Evolutionary conservation across 2,797 vertebrate genomes (phyloP).

Genomic region (Caiman crocodilus): DNA sequence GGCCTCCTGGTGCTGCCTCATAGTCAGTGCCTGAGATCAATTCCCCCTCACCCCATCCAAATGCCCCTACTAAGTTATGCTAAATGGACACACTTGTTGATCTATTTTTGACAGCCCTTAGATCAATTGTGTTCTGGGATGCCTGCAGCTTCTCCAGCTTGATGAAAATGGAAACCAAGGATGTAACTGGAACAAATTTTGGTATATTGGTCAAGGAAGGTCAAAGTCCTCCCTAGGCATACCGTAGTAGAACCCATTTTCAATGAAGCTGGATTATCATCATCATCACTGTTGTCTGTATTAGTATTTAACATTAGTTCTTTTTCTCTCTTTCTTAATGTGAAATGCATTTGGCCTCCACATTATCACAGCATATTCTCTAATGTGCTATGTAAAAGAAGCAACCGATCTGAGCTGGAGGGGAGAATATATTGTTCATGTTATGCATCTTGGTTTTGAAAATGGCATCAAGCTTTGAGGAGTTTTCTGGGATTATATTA

Average conservation of each 20-base stretch:
- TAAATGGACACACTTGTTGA: not conserved
- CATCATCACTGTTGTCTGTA: too few relatives aligned
- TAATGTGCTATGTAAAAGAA: not conserved
- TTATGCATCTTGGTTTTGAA: slow-evolving; percentile 11
- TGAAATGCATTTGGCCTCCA: not conserved
- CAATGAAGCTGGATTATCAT: too few relatives aligned
- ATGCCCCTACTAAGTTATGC: too few relatives aligned
- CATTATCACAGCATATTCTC: not conserved
- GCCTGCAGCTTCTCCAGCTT: not conserved
- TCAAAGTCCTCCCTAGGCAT: not conserved
- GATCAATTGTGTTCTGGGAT: not conserved
- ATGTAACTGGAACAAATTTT: not conserved
- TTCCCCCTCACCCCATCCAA: too few relatives aligned
- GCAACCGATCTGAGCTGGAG: not conserved
- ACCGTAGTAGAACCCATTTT: not conserved
- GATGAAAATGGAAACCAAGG: not conserved
- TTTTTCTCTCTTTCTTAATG: not conserved
- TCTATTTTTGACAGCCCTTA: not conserved
- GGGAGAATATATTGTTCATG: not conserved
- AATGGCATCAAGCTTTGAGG: not conserved
- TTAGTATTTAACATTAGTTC: not conserved
- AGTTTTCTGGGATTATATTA: slow-evolving; percentile 17
- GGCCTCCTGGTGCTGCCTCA: too few relatives aligned
- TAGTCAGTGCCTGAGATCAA: too few relatives aligned
- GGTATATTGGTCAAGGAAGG: not conserved